Conservation (phyloP, 2,113 vertebrate species). For the Seriola dumerili region DNA sequence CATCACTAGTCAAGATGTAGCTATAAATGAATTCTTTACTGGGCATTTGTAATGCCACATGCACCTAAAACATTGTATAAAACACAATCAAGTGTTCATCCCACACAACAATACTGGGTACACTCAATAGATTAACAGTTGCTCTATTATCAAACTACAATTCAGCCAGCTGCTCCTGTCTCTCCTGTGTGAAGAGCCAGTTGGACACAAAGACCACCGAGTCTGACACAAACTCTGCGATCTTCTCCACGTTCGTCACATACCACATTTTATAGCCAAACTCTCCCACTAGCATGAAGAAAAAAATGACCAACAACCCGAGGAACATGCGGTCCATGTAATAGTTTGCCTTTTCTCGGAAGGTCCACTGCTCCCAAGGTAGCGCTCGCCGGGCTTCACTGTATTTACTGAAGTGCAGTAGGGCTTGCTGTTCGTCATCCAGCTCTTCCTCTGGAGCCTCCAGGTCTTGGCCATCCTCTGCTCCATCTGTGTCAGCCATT, state of each 20-base stretch:
- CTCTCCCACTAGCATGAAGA: constrained; percentile 69
- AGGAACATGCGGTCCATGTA: constrained; percentile 81
- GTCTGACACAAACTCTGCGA: constrained; percentile 64
- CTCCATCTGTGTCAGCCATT: constrained; percentile 73
- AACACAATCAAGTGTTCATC: background rate
- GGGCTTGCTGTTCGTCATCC: constrained; percentile 34
- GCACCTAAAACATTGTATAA: background rate
- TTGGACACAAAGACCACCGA: constrained; percentile 53
- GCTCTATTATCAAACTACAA: constrained; percentile 55
- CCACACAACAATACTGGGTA: background rate
- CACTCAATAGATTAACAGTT: background rate
- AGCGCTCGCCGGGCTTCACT: constrained; percentile 54
- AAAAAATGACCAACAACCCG: constrained; percentile 60
- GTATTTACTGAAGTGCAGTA: constrained; percentile 74
- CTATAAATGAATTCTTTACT: background rate
- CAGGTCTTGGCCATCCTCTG: constrained; percentile 47
- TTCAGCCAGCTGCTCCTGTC: constrained; percentile 76
- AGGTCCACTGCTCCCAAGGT: constrained; percentile 83
- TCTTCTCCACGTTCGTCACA: constrained; percentile 69
- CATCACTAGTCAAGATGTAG: background rate
- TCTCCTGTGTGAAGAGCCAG: constrained; percentile 76
- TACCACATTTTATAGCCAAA: constrained; percentile 80
- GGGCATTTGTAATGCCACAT: background rate
- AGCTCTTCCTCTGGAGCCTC: constrained; percentile 69
- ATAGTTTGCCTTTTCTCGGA: constrained; percentile 77